These are phyloP conservation scores for Beroe forskalii DNA, from an alignment of 37 sponge, comb jelly and placozoan species.

Conservation along the genomic window DNA sequence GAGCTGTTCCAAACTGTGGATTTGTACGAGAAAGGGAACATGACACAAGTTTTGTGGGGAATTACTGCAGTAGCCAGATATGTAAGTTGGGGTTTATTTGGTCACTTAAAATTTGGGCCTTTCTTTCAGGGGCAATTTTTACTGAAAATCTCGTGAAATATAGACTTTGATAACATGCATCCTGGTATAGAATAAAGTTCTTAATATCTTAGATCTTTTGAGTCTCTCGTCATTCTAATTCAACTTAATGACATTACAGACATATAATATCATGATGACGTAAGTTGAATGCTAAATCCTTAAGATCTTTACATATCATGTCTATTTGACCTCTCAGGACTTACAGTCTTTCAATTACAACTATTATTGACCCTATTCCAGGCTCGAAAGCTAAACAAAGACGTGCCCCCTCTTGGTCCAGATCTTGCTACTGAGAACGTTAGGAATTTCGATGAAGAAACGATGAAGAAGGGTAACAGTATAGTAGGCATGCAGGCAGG, in stretches of 20 bases:
- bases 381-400: slow-evolving; percentile 18
- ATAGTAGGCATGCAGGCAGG: slow-evolving; percentile 64
- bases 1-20: slow-evolving; percentile 62
- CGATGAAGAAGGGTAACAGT: slow-evolving; percentile 12
- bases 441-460: slow-evolving; percentile 24
- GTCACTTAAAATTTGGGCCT: not conserved
- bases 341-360: no score
- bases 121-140: no score
- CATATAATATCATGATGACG: no score
- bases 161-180: no score
- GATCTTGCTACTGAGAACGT: not conserved
- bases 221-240: no score
- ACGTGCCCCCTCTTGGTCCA: slow-evolving; percentile 26
- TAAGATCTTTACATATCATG: no score
- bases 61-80: slow-evolving; percentile 58
- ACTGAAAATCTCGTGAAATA: no score
- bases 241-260: no score
- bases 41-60: slow-evolving; percentile 63
- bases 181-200: no score
- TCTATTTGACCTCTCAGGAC: no score
- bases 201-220: no score
- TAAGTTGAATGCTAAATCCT: no score
- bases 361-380: not conserved
- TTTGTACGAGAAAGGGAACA: slow-evolving; percentile 18
- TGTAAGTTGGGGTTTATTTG: not conserved